Base-by-base conservation (phyloP, 2,797 vertebrate genomes). In the Gephyroberyx darwinii region DNA sequence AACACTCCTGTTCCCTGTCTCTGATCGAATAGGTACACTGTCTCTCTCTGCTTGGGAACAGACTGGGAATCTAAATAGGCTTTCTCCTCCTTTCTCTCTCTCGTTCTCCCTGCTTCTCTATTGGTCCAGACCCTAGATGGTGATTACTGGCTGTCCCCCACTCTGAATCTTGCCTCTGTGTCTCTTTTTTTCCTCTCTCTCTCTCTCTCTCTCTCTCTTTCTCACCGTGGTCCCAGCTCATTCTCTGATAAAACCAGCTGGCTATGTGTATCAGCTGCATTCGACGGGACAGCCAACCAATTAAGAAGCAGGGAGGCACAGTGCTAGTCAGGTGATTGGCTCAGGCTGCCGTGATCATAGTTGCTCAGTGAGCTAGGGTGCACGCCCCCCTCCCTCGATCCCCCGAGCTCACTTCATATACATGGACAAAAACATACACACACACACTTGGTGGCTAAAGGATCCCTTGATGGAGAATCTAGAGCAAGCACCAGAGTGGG, bases 281-380 rank as follows among this genome's bases (percentile, higher is more conserved):
- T 90, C 76, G 54, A 89, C 45, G 72, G 81, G 75, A 84, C 77
- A 78, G 61, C 74, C 88, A 90, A 86, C 94, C 94, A 94, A 94
- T 94, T 93, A 93, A 88, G 80, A 90, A 69, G 67, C 90, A 87
- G 90, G 73, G 86, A 91, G 87, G 81, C 75, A 85, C 8, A 83
- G 72, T 67, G 78, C 88, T 75, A 74, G 83, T 57, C 17, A 20
- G 71, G 88, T 82, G 91, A 95, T 95, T 94, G 94, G 94, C 87
- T 88, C 65, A 69, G 67, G 58, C 82, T 57, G 65, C 72, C 14
- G 73, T 58, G 59, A 86, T 84, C 85, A 65, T 80, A 65, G 81
- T 41, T 33, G 58, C 64, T 86, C 81, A 88, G 76, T 81, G 85
- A 84, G 79, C 77, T 75, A 75, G 61, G 65, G 81, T 77, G 82